These are phyloP conservation scores for Parnassius glacialis DNA, from an alignment of 2,888 invertebrate genomes.

Conservation along the genomic window DNA sequence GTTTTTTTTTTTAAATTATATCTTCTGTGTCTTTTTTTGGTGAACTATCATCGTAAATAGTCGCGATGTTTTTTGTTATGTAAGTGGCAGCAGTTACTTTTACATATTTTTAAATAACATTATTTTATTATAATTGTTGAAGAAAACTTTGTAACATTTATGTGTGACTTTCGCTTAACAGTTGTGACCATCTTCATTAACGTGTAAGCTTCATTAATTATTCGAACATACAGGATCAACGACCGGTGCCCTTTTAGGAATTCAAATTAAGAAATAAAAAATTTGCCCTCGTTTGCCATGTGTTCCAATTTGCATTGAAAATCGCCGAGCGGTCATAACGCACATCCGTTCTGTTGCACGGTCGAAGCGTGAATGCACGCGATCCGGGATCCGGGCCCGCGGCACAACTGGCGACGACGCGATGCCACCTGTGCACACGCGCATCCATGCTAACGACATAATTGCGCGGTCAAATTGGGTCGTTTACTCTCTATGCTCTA, in stretches of 20 bases:
- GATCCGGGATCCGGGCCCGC: constrained; percentile 5
- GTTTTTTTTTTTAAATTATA: too few species aligned
- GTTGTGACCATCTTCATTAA: neutral
- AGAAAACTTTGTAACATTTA: too few species aligned
- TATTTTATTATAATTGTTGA: too few species aligned
- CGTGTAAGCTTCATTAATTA: neutral
- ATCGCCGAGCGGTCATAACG: constrained; percentile 19
- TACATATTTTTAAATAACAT: too few species aligned
- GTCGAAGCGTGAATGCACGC: constrained; percentile 27
- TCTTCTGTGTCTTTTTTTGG: too few species aligned
- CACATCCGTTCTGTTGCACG: constrained; percentile 31
- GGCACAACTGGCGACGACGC: constrained; percentile 3
- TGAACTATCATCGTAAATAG: too few species aligned
- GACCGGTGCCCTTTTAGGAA: constrained; percentile 6
- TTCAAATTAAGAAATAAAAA: constrained; percentile 12
- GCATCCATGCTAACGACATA: constrained; percentile 21
- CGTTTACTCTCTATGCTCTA: constrained; percentile 4
- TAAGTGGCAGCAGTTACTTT: too few species aligned
- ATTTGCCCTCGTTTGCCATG: constrained; percentile 18
- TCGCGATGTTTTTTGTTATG: too few species aligned
- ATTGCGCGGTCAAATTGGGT: constrained; percentile 17
- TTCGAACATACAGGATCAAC: constrained; percentile 12
- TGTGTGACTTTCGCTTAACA: neutral
- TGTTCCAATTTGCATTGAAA: constrained; percentile 21
- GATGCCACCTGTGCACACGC: constrained; percentile 27